Evolutionary conservation across 2,888 invertebrate genomes (phyloP).

Genomic region (Penaeus monodon): DNA sequence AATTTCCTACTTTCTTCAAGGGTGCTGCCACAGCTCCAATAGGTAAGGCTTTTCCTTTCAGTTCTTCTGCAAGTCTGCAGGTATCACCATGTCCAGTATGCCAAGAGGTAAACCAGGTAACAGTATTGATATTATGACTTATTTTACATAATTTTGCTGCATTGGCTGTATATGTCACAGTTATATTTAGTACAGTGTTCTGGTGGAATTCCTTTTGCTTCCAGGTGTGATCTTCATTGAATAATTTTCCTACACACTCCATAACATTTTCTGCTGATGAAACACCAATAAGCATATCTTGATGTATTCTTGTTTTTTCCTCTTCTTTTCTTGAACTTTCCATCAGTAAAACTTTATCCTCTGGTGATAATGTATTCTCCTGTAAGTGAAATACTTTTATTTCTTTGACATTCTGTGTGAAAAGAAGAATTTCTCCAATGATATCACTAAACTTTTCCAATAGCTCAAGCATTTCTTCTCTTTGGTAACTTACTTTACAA

Average conservation of each 20-base stretch:
- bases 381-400: conserved; percentile 31
- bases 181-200: conserved; percentile 16
- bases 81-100: conserved; percentile 26
- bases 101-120: conserved; percentile 43
- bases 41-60: conserved; percentile 26
- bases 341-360: conserved; percentile 18
- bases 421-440: conserved; percentile 30
- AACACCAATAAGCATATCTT: neutral
- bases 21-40: conserved; percentile 39
- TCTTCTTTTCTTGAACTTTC: neutral
- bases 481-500: conserved; percentile 21
- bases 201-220: neutral
- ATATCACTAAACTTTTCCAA: conserved; percentile 35
- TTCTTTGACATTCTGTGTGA: conserved; percentile 36
- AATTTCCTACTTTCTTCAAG: neutral
- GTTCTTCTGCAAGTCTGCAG: conserved; percentile 5
- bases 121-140: neutral
- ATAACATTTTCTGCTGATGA: too few relatives aligned
- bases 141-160: conserved; percentile 12
- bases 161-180: neutral
- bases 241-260: too few relatives aligned
- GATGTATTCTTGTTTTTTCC: neutral
- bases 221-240: neutral
- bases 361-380: neutral
- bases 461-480: conserved; percentile 24